Conservation (phyloP, 2,888 invertebrate genomes). For the Ecdyonurus torrentis region DNA sequence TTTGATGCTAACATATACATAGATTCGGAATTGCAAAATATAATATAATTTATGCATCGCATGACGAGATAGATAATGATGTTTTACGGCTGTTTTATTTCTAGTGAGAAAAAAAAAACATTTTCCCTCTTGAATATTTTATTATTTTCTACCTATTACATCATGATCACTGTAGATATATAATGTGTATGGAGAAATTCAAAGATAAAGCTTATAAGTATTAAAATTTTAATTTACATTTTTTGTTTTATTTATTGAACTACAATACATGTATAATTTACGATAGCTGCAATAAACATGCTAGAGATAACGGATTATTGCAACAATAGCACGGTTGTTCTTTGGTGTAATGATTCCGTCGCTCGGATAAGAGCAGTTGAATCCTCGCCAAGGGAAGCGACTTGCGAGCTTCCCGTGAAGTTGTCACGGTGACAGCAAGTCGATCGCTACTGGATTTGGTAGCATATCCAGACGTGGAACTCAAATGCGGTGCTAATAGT, state of each 20-base stretch:
- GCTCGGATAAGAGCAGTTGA: not conserved
- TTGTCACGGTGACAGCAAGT: not conserved
- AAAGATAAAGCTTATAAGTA: not conserved
- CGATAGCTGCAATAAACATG: not conserved
- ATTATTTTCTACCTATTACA: no score
- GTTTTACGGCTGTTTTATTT: no score
- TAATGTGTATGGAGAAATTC: not conserved
- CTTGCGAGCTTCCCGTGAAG: not conserved
- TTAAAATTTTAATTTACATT: not conserved
- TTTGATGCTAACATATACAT: no score
- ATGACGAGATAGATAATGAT: no score
- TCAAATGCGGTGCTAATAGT: not conserved
- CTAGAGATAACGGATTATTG: not conserved
- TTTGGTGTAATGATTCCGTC: not conserved
- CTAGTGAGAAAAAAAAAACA: no score
- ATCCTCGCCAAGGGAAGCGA: not conserved
- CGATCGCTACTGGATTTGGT: not conserved
- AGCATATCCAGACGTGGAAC: no score
- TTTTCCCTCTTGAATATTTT: no score
- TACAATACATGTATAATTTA: not conserved
- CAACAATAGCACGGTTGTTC: not conserved
- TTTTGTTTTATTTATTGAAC: no score
- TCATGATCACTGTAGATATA: not conserved
- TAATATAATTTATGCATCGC: no score
- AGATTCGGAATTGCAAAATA: no score